Evolutionary conservation across 2,113 vertebrate species (phyloP).

Genomic region (Oreochromis tanganicae): DNA sequence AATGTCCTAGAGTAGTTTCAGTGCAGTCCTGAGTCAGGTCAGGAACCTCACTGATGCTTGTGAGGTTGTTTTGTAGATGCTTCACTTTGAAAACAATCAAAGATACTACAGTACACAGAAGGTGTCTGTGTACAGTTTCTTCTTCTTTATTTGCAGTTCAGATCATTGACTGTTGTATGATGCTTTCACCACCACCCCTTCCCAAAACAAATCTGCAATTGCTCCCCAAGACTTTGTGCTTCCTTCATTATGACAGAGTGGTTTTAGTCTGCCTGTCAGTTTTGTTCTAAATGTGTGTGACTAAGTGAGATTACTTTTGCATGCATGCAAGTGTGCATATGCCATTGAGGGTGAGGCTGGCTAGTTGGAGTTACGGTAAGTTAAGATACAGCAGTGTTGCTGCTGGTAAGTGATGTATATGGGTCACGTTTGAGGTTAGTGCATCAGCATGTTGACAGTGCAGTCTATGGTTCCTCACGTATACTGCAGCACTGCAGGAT

Average conservation of each 20-base stretch:
- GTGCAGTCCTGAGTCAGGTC: slow-evolving; percentile 18
- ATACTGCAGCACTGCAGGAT: slow-evolving; percentile 15
- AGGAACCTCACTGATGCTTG: not conserved
- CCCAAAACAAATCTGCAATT: not conserved
- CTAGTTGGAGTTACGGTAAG: slow-evolving; percentile 65
- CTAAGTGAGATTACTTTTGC: not conserved
- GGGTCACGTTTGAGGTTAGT: slow-evolving; percentile 72
- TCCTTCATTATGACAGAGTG: not conserved
- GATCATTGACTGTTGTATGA: not conserved
- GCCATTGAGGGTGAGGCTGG: slow-evolving; percentile 38
- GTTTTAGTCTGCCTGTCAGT: not conserved
- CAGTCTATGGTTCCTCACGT: not conserved
- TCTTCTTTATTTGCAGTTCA: not conserved
- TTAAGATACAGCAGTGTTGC: slow-evolving; percentile 15
- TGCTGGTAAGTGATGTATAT: slow-evolving; percentile 75
- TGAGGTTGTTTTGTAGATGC: not conserved
- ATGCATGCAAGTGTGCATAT: not conserved
- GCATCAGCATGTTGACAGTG: slow-evolving; percentile 8
- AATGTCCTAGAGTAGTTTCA: slow-evolving; percentile 31
- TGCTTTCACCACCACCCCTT: not conserved
- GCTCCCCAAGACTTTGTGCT: not conserved
- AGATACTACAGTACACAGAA: not conserved
- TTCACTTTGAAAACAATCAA: not conserved
- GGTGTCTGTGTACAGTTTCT: not conserved
- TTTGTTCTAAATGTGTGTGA: not conserved